Conservation (phyloP, 2,797 vertebrate genomes). For the Hemitrygon akajei region DNA sequence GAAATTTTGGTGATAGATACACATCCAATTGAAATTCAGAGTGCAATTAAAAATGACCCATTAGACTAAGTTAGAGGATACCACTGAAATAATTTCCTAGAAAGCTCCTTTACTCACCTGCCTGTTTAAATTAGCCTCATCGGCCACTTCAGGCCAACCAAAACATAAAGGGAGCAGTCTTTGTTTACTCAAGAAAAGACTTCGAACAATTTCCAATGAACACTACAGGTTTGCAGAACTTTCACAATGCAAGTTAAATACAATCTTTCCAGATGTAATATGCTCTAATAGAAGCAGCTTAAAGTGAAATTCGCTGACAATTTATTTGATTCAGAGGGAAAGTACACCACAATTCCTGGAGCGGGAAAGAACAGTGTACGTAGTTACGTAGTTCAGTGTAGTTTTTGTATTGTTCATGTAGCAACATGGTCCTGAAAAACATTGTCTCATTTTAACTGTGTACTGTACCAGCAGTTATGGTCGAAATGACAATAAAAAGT, state of each 20-base stretch:
- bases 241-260: background rate
- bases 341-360: background rate
- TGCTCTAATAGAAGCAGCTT: background rate
- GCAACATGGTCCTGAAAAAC: no score
- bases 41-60: background rate
- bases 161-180: no score
- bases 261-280: background rate
- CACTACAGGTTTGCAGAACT: background rate
- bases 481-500: no score
- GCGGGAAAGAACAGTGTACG: background rate
- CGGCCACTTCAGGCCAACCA: no score
- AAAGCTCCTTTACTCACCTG: background rate
- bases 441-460: no score
- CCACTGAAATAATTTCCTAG: background rate
- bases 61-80: background rate
- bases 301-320: background rate
- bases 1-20: no score
- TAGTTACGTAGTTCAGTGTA: no score
- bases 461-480: no score
- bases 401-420: no score
- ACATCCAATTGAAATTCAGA: background rate
- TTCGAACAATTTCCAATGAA: background rate
- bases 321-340: background rate
- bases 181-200: no score
- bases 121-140: background rate